Evolutionary conservation across 2,113 vertebrate genomes (phyloP).

Genomic region (Sinocyclocheilus rhinocerous): DNA sequence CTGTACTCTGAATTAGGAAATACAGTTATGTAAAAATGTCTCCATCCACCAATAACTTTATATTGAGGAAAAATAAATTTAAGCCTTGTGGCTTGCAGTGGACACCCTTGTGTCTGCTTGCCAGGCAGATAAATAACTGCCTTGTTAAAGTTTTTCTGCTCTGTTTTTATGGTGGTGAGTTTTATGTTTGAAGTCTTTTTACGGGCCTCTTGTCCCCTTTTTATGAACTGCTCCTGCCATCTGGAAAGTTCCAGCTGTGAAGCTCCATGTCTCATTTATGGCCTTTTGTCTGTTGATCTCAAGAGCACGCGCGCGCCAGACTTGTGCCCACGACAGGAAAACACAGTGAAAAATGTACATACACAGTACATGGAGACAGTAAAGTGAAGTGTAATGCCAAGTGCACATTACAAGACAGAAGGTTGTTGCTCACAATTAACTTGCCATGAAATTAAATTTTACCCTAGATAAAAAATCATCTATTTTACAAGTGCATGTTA

Average conservation of each 20-base stretch:
- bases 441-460: not conserved
- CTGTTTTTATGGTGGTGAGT: conserved; percentile 61
- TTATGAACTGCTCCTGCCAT: conserved; percentile 72
- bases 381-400: not conserved
- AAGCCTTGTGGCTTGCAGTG: conserved; percentile 58
- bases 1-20: not conserved
- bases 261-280: conserved; percentile 60
- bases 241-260: conserved; percentile 68
- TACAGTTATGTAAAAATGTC: conserved; percentile 57
- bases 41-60: conserved; percentile 63
- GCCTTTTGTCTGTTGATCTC: conserved; percentile 56
- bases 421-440: not conserved
- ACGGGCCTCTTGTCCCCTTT: conserved; percentile 65
- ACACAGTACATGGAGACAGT: not conserved
- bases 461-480: not conserved
- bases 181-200: conserved; percentile 64
- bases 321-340: conserved; percentile 31
- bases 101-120: conserved; percentile 57
- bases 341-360: conserved; percentile 24
- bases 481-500: not conserved
- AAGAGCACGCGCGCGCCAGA: conserved; percentile 44
- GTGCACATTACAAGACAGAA: not conserved
- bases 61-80: conserved; percentile 61
- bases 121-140: conserved; percentile 69
- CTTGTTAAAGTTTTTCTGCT: conserved; percentile 60